Evolutionary conservation across 2,113 vertebrate species (phyloP), one percentile per base, ranked within the genome.

Genomic region (Rhinolophus ferrumequinum): DNA sequence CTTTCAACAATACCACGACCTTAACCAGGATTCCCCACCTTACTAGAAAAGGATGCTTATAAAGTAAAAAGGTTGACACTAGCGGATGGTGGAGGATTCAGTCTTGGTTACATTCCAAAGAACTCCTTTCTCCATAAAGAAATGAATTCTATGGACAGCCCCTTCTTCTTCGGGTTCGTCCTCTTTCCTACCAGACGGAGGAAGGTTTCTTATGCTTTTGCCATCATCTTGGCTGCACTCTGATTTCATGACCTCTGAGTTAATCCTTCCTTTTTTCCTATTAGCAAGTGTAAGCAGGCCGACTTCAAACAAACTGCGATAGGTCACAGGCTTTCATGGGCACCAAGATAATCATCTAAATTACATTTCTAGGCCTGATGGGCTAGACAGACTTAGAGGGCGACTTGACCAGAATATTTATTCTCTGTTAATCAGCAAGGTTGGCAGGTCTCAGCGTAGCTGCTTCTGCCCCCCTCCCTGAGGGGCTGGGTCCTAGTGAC

Each of bases 311-410:
- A 96, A 97, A 97, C 97, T 98, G 97, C 58, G 66, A 96, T 96
- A 96, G 98, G 98, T 99, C 99, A 99, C 98, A 98, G 98, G 98
- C 98, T 98, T 98, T 98, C 98, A 98, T 98, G 97, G 98, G 98
- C 96, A 97, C 80, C 87, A 86, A 98, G 98, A 98, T 99, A 99
- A 99, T 99, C 99, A 99, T 98, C 98, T 99, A 98, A 99, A 99
- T 99, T 99, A 99, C 98, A 98, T 97, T 98, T 98, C 97, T 98
- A 98, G 97, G 97, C 95, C 98, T 99, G 98, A 99, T 98, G 98
- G 97, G 97, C 96, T 96, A 98, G 98, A 99, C 98, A 99, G 98
- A 98, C 97, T 98, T 97, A 97, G 97, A 98, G 96, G 93, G 95
- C 97, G 96, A 98, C 98, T 98, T 98, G 96, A 97, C 98, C 98